These are phyloP conservation scores for Noctua comes DNA, from an alignment of 2,888 invertebrate species.

Conservation along the genomic window DNA sequence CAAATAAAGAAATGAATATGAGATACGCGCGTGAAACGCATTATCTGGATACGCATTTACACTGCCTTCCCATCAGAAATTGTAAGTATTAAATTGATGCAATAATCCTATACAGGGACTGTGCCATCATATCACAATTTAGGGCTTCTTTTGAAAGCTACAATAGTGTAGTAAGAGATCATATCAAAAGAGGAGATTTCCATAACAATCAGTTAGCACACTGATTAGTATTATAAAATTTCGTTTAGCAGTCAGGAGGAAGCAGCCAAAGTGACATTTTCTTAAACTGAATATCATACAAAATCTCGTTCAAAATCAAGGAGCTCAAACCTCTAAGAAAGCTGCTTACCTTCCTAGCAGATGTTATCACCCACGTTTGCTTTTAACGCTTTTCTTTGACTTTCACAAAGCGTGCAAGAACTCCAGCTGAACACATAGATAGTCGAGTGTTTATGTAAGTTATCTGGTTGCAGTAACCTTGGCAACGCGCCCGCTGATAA, in stretches of 20 bases:
- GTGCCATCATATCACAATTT: neutral
- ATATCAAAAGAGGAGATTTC: too few species aligned
- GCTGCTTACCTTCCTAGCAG: neutral
- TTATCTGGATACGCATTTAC: neutral
- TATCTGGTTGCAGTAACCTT: slow-evolving; percentile 57
- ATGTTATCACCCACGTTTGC: neutral
- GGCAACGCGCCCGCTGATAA: slow-evolving; percentile 52
- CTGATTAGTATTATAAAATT: neutral
- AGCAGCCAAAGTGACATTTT: neutral
- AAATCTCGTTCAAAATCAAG: neutral
- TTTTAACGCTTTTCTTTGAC: slow-evolving; percentile 12
- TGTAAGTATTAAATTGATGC: neutral
- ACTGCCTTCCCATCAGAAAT: neutral
- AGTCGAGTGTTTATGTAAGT: slow-evolving; percentile 36
- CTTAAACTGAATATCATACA: neutral
- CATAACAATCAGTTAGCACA: neutral
- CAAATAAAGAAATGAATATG: too few species aligned
- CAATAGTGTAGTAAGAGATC: neutral
- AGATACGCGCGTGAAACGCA: too few species aligned
- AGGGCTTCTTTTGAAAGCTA: neutral
- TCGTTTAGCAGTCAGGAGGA: neutral
- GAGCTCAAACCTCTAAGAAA: neutral
- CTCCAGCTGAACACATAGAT: slow-evolving; percentile 25
- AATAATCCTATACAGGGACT: neutral
- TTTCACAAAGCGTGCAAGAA: slow-evolving; percentile 27